A percentile compares a stretch with the other conserved stretches of the same genome.
Conservation (phyloP, 1,140 invertebrate genomes). For the Drosophila subpulchrella region DNA sequence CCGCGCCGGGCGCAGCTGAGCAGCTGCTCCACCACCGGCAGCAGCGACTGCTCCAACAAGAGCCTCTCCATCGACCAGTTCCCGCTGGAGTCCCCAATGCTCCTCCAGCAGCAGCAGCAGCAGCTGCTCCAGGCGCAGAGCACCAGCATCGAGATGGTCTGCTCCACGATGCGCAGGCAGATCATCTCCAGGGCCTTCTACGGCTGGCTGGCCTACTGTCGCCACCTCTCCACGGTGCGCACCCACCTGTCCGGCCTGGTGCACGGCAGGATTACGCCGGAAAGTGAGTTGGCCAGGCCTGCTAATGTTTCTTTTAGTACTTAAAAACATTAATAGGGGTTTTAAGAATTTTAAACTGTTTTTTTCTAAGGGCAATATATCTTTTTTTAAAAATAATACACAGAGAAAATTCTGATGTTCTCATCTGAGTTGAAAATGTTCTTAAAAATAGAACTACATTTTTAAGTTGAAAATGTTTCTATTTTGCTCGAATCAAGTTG, state of each 20-base stretch:
- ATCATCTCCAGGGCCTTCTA: conserved; percentile 98
- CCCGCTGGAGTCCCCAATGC: conserved; percentile 72
- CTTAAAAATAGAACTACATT: no score
- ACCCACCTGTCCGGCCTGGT: conserved; percentile 96
- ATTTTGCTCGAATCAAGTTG: no score
- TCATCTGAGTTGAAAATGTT: no score
- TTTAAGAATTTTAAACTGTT: no score
- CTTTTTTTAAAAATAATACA: no score
- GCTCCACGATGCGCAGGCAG: conserved; percentile 96
- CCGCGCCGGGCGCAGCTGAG: conserved; percentile 78
- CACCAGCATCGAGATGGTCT: conserved; percentile 90
- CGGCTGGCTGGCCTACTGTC: conserved; percentile 97
- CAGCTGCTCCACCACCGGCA: conserved; percentile 84
- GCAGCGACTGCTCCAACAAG: conserved; percentile 84
- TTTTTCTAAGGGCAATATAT: no score
- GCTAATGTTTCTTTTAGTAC: background rate
- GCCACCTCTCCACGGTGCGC: conserved; percentile 95
- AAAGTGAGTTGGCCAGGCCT: conserved; percentile 84
- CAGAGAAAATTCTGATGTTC: no score
- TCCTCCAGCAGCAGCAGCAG: conserved; percentile 61
- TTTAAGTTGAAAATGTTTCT: no score
- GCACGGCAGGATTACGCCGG: conserved; percentile 88
- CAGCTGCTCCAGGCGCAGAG: conserved; percentile 77
- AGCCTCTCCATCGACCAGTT: conserved; percentile 82
- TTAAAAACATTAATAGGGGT: no score